Evolutionary conservation across 2,113 vertebrate species (phyloP), one percentile per base, ranked within the genome.

Genomic region (Murina feae): DNA sequence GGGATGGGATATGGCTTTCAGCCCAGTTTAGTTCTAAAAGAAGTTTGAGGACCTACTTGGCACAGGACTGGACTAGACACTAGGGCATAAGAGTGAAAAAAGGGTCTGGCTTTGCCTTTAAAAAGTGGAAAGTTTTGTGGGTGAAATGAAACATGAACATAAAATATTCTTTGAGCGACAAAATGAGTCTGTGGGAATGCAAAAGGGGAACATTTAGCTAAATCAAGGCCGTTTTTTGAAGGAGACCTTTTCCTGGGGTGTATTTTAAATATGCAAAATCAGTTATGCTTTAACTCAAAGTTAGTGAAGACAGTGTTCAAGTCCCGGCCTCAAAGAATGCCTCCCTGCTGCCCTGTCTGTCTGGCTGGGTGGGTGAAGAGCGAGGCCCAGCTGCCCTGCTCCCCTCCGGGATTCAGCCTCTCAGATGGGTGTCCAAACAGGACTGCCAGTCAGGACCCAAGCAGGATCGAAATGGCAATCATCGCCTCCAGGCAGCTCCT

Each of bases 181-280:
- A 83, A 51, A 53, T 44, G 13, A 47, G 63, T 49, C 78, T 65
- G 47, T 7, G n/a, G 49, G 18, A 60, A 95, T 69, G 32, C 37
- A 75, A 68, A 88, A 44, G 4, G 49, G 7, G 30, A 75, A 66
- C 3, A 18, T 75, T 87, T 39, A 65, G 30, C 66, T 78, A 82
- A 95, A 65, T 47, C 55, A 65, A 74, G 28, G 68, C 49, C 90
- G 35, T 2, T 68, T 86, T 86, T 63, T 94, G 49, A 91, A 94
- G 49, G 37, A 80, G 23, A 79, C 3, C 1, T 51, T 69, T 91
- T 80, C 35, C 55, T 76, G 49, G 17, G 28, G 42, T 95, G 35
- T 42, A 76, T 92, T 95, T 88, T 91, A 94, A 81, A 85, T 85
- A 18, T 32, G 60, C 9, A 75, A 80, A 95, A 91, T 63, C 47